Percentiles rank a stretch among this genome's conserved stretches.
phyloP scores from a whole-genome alignment of 1,140 invertebrate genomes.

The Archivesica marissinica region DNA sequence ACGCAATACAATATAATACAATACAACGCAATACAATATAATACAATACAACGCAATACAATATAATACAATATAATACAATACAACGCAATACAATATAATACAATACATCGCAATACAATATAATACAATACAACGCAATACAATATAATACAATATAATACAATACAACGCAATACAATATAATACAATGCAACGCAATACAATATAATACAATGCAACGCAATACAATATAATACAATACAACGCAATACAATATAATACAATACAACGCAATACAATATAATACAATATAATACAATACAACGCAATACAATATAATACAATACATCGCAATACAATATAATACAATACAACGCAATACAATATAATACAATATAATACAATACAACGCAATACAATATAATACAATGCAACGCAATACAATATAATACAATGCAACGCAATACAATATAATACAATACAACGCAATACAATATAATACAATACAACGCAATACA shows the following conservation, averaged over 20 bases:
- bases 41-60: background rate
- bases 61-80: background rate
- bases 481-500: slow-evolving; percentile 53
- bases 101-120: background rate
- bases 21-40: background rate
- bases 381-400: slow-evolving; percentile 27
- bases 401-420: slow-evolving; percentile 21
- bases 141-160: background rate
- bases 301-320: background rate
- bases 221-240: background rate
- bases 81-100: background rate
- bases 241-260: background rate
- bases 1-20: background rate
- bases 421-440: slow-evolving; percentile 32
- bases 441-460: slow-evolving; percentile 2
- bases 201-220: background rate
- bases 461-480: slow-evolving; percentile 39
- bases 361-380: slow-evolving; percentile 26
- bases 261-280: background rate
- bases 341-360: background rate
- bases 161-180: background rate
- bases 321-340: background rate
- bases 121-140: background rate
- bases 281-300: background rate
- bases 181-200: background rate